Conservation (phyloP, 2,888 invertebrate species). For the Boloria euphrosyne region DNA sequence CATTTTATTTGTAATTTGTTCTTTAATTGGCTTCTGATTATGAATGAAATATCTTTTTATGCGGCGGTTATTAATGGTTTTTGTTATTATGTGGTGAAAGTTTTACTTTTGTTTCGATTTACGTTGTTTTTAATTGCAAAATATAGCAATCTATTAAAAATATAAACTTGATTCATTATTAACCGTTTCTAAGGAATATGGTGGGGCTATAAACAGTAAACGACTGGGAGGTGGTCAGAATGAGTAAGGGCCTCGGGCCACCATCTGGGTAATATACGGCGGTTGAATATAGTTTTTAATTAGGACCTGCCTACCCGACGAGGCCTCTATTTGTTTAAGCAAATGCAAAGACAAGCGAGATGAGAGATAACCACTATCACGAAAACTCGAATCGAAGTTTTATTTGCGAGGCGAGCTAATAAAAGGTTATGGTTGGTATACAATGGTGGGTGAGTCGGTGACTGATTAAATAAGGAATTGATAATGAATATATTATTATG, state of each 20-base stretch:
- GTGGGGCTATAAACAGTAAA: conserved; percentile 61
- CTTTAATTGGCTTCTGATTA: conserved; percentile 75
- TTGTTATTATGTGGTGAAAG: conserved; percentile 40
- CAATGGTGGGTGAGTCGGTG: neutral
- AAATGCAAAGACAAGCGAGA: conserved; percentile 65
- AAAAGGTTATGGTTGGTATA: conserved; percentile 18
- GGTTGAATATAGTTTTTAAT: conserved; percentile 75
- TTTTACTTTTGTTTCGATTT: conserved; percentile 25
- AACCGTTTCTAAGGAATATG: conserved; percentile 44
- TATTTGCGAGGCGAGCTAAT: conserved; percentile 52
- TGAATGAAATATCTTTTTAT: conserved; percentile 53
- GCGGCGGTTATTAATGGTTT: conserved; percentile 40
- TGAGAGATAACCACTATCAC: conserved; percentile 68
- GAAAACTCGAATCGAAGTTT: conserved; percentile 61
- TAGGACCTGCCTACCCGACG: conserved; percentile 67
- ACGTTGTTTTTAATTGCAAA: conserved; percentile 21
- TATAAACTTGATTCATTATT: conserved; percentile 23
- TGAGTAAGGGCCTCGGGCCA: conserved; percentile 66
- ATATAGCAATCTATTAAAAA: conserved; percentile 18
- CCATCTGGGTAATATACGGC: conserved; percentile 68
- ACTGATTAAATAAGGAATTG: neutral
- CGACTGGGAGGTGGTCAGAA: conserved; percentile 65
- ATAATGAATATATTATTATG: neutral
- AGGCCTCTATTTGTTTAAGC: conserved; percentile 74
- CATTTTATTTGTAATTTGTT: conserved; percentile 73